phyloP scores from a whole-genome alignment of 2,888 invertebrate species.

The Mythimna albipuncta region DNA sequence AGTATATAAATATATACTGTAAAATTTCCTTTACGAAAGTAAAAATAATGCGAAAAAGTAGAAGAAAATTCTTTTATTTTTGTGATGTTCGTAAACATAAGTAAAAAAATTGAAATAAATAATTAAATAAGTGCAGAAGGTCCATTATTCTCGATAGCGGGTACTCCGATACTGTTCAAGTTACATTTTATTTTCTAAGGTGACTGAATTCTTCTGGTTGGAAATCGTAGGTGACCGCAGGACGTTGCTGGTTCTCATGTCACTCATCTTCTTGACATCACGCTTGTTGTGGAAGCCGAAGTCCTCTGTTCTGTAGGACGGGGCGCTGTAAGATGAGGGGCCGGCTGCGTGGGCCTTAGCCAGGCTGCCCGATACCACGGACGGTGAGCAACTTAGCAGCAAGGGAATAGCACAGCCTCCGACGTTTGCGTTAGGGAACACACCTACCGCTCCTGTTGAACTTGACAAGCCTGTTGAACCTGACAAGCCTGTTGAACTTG shows the following conservation, averaged over 20 bases:
- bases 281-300: constrained; percentile 79
- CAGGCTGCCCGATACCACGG: constrained; percentile 81
- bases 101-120: constrained; percentile 58
- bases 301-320: constrained; percentile 79
- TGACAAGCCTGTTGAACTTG: constrained; percentile 41
- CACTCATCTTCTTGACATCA: constrained; percentile 72
- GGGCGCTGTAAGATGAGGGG: constrained; percentile 64
- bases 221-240: constrained; percentile 53
- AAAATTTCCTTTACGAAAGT: no score
- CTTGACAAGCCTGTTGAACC: constrained; percentile 60
- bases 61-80: constrained; percentile 62
- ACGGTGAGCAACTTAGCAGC: constrained; percentile 85
- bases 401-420: constrained; percentile 85
- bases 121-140: constrained; percentile 32
- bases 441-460: constrained; percentile 75
- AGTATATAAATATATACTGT: no score
- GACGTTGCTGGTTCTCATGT: constrained; percentile 49
- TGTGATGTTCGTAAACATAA: constrained; percentile 64
- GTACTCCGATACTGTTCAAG: neutral
- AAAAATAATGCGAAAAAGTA: constrained; percentile 33
- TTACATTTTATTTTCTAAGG: constrained; percentile 58
- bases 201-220: constrained; percentile 61
- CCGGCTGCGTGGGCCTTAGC: constrained; percentile 75
- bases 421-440: constrained; percentile 83
- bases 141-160: constrained; percentile 28